Conservation (phyloP, 2,888 invertebrate species). For the Cantharis lateralis region DNA sequence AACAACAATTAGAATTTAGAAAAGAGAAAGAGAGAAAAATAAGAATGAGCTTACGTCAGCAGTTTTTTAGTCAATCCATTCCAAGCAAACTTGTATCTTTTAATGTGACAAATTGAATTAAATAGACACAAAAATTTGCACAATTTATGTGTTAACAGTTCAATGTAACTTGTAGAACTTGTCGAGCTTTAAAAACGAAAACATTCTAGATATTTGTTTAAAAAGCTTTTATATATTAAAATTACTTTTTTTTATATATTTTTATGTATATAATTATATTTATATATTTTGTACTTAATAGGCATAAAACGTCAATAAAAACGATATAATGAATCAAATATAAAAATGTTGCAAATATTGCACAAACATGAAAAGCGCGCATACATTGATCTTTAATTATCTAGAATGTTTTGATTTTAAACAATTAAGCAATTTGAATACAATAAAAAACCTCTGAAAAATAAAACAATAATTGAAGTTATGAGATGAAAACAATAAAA, state of each 20-base stretch:
- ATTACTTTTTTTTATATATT: not conserved
- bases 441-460: not conserved
- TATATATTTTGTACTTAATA: conserved; percentile 1
- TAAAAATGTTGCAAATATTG: conserved; percentile 10
- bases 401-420: conserved; percentile 16
- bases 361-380: conserved; percentile 10
- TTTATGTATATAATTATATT: not conserved
- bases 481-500: conserved; percentile 13
- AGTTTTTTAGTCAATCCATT: not conserved
- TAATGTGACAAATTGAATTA: conserved; percentile 1
- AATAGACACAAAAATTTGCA: conserved; percentile 2
- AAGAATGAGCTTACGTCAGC: not conserved
- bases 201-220: conserved; percentile 1
- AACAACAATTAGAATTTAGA: not conserved
- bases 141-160: not conserved
- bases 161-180: not conserved
- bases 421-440: not conserved
- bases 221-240: not conserved
- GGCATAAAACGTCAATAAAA: not conserved
- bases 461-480: not conserved
- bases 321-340: not conserved
- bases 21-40: not conserved
- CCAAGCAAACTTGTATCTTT: not conserved
- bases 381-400: conserved; percentile 12
- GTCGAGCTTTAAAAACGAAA: not conserved